Percentiles rank a stretch among this genome's conserved stretches.
phyloP scores from a whole-genome alignment of 2,797 vertebrate genomes.

The Lacerta bilineata region DNA sequence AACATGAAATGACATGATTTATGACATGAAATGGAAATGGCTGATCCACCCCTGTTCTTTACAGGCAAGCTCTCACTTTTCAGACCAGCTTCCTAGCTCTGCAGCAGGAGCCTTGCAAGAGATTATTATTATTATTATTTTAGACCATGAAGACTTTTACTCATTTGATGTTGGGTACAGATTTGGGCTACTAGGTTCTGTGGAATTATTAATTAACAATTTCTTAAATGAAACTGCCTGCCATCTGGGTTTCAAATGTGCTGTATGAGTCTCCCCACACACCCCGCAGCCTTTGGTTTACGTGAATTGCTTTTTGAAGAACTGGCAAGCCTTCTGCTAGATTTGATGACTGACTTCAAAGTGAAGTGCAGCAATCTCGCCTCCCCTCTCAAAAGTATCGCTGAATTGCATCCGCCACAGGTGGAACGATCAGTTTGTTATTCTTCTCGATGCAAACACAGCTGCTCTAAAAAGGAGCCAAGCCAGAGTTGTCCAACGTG shows the following conservation, averaged over 20 bases:
- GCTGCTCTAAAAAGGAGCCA: neutral
- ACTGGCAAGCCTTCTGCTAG: neutral
- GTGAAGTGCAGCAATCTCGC: neutral
- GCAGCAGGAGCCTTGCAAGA: neutral
- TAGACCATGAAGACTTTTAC: neutral
- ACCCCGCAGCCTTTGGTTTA: neutral
- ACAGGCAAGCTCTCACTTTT: no score
- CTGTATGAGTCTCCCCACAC: neutral
- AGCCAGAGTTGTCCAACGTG: neutral
- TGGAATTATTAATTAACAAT: neutral
- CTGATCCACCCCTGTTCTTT: no score
- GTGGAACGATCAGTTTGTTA: neutral
- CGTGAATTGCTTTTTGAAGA: slow-evolving; percentile 3
- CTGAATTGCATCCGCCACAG: neutral
- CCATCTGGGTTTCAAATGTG: neutral
- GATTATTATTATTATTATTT: no score
- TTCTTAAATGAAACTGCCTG: neutral
- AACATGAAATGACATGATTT: no score
- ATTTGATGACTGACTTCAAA: slow-evolving; percentile 1
- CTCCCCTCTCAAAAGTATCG: neutral
- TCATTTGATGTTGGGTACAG: neutral
- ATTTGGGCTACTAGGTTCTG: neutral
- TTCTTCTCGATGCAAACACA: neutral
- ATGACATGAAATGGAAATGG: no score
- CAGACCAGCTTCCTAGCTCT: neutral